phyloP scores from a whole-genome alignment of 2,113 vertebrate genomes.

The Peromyscus polionotus region DNA sequence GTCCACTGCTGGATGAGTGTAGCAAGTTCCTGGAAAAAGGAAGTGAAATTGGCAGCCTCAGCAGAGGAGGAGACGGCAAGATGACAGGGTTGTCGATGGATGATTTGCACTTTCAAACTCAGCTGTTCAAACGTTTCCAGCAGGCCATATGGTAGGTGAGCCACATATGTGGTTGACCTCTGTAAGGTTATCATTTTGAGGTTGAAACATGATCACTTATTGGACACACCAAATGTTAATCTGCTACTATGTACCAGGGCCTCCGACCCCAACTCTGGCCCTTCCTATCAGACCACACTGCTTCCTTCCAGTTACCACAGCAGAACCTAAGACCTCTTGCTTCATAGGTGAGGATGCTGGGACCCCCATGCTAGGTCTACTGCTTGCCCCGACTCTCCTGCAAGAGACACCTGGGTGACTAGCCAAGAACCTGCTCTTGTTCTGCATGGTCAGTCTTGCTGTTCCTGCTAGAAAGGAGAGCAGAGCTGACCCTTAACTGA shows the following conservation, averaged over 20 bases:
- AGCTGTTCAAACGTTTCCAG: neutral
- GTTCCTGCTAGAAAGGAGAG: rapidly evolving
- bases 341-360: neutral
- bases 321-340: too few relatives aligned
- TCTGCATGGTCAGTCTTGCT: rapidly evolving
- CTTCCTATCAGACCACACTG: neutral
- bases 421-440: neutral
- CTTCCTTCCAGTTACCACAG: neutral
- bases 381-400: neutral
- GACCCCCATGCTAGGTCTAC: rapidly evolving
- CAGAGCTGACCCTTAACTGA: neutral
- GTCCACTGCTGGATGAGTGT: rapidly evolving
- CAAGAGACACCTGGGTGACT: neutral
- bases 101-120: neutral
- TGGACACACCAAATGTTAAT: neutral
- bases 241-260: rapidly evolving
- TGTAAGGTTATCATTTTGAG: neutral
- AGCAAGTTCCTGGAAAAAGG: neutral
- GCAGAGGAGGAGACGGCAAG: neutral
- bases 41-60: neutral
- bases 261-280: neutral
- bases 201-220: neutral
- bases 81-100: neutral
- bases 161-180: neutral
- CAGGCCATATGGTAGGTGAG: neutral